Conservation (phyloP, 30 jellyfish, hydroid and myxozoan species). For the Cassiopea andromeda region DNA sequence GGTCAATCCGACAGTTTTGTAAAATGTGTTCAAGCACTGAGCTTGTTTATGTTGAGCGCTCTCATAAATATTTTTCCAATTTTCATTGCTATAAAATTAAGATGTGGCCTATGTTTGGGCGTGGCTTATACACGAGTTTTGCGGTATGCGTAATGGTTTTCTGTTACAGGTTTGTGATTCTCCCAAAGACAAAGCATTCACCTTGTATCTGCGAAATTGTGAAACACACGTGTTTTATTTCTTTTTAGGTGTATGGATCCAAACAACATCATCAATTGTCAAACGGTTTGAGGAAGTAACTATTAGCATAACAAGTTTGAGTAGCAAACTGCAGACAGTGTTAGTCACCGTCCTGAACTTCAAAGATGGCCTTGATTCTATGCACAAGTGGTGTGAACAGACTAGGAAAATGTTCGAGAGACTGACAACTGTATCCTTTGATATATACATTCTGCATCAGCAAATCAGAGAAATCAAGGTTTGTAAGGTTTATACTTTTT, state of each 20-base stretch:
- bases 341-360: constrained; percentile 88
- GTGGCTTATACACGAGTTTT: too few relatives aligned
- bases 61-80: too few relatives aligned
- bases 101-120: too few relatives aligned
- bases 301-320: constrained; percentile 58
- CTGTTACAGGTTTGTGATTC: too few relatives aligned
- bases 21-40: too few relatives aligned
- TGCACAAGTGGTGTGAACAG: constrained; percentile 85
- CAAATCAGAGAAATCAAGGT: constrained; percentile 96
- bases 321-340: constrained; percentile 85
- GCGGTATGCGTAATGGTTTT: too few relatives aligned
- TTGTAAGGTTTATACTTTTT: background rate
- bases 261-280: constrained; percentile 84
- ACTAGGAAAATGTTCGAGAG: constrained; percentile 73
- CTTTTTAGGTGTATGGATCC: constrained; percentile 90
- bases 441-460: constrained; percentile 77
- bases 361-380: constrained; percentile 92
- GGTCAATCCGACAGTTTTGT: too few relatives aligned
- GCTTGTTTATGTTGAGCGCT: too few relatives aligned
- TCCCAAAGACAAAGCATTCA: too few relatives aligned
- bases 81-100: too few relatives aligned
- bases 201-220: too few relatives aligned
- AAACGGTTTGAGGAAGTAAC: constrained; percentile 90
- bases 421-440: constrained; percentile 83
- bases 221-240: too few relatives aligned